A percentile compares a stretch with the other conserved stretches of the same genome.
These are phyloP conservation scores for Doryteuthis pealeii DNA, from an alignment of 1,140 invertebrate species.

Conservation along the genomic window DNA sequence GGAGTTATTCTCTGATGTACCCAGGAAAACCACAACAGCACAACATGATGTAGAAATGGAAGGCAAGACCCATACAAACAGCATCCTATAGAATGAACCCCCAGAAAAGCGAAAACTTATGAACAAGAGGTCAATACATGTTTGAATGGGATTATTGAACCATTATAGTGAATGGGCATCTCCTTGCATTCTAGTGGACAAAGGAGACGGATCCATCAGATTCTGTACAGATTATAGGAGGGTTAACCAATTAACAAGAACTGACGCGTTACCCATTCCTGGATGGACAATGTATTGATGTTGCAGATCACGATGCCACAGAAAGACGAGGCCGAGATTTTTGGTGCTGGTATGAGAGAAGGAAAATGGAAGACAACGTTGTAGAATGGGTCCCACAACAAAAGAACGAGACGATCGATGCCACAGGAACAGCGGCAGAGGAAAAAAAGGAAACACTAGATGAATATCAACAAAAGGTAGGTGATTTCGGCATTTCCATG, in stretches of 20 bases:
- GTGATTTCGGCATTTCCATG: no score
- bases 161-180: constrained; percentile 30
- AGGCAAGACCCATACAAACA: constrained; percentile 34
- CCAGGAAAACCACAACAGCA: not conserved
- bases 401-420: no score
- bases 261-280: constrained; percentile 22
- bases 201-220: not conserved
- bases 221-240: constrained; percentile 28
- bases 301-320: no score
- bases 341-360: no score
- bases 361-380: no score
- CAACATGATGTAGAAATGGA: constrained; percentile 20
- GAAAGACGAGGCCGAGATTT: no score
- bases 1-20: constrained; percentile 14
- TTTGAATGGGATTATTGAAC: constrained; percentile 29
- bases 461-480: no score
- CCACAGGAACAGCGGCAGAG: no score
- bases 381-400: no score
- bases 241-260: constrained; percentile 27
- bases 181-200: constrained; percentile 31
- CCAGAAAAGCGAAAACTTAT: constrained; percentile 55
- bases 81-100: constrained; percentile 29
- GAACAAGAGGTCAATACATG: constrained; percentile 46
- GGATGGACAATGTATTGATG: no score
- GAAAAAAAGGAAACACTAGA: no score